These are phyloP conservation scores for Parapristionchus giblindavisi DNA, from an alignment of 2,888 invertebrate genomes.

Conservation along the genomic window DNA sequence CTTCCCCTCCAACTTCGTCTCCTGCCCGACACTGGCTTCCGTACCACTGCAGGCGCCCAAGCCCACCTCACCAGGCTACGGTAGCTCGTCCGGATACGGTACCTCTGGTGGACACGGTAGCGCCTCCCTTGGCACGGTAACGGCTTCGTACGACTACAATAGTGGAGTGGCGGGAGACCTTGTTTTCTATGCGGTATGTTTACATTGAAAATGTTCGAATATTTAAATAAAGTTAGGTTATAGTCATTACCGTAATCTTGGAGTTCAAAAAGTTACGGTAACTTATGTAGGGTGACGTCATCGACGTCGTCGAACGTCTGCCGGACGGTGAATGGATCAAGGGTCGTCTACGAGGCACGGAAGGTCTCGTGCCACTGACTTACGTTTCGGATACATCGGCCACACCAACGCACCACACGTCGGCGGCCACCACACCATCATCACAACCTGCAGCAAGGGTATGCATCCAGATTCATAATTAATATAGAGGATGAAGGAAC, in stretches of 20 bases:
- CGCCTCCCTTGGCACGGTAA: conserved; percentile 41
- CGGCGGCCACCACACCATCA: background rate
- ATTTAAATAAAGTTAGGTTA: background rate
- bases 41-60: conserved; percentile 37
- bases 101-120: background rate
- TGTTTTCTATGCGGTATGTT: conserved; percentile 35
- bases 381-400: conserved; percentile 14
- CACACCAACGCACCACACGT: background rate
- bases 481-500: too few species aligned
- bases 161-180: conserved; percentile 53
- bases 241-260: background rate
- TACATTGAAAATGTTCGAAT: too few species aligned
- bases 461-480: too few species aligned
- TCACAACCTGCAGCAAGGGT: background rate
- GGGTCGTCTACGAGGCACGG: conserved; percentile 7
- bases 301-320: conserved; percentile 33
- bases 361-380: conserved; percentile 34
- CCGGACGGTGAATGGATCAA: conserved; percentile 35
- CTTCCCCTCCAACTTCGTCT: conserved; percentile 60
- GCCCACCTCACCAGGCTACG: background rate
- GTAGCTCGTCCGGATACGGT: background rate
- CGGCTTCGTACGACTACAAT: conserved; percentile 58
- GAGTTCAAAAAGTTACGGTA: background rate
- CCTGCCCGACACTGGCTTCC: conserved; percentile 45
- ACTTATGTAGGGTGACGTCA: conserved; percentile 27